Conservation (phyloP, 1,140 invertebrate genomes). For the Pseudobourletiella spinata region DNA sequence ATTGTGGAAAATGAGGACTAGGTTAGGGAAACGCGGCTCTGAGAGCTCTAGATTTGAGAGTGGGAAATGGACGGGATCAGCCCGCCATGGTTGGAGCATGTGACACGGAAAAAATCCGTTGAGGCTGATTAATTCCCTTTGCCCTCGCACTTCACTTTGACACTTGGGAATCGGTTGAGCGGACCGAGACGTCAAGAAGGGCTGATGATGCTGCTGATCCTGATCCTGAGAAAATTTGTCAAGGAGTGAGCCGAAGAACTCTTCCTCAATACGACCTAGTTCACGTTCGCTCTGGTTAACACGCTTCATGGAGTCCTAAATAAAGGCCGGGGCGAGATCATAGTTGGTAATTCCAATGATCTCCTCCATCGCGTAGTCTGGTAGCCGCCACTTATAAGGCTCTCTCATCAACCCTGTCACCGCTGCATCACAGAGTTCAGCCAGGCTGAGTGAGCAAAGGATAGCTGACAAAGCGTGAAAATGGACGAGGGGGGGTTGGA, state of each 20-base stretch:
- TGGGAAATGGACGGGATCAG: too few species aligned
- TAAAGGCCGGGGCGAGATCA: background rate
- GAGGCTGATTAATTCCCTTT: slow-evolving; percentile 15
- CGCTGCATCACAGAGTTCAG: background rate
- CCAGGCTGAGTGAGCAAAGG: background rate
- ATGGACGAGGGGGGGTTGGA: too few species aligned
- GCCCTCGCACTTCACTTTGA: slow-evolving; percentile 1
- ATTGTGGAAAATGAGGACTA: too few species aligned
- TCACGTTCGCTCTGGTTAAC: slow-evolving; percentile 18
- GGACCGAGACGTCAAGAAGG: background rate
- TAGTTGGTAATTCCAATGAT: background rate
- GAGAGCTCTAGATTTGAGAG: background rate
- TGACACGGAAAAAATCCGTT: too few species aligned
- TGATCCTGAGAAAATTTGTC: slow-evolving; percentile 8
- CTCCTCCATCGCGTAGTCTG: too few species aligned
- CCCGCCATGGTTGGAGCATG: too few species aligned
- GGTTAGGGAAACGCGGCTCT: too few species aligned
- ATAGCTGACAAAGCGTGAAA: too few species aligned
- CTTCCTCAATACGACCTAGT: slow-evolving; percentile 9
- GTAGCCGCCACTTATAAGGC: too few species aligned
- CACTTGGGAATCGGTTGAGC: background rate
- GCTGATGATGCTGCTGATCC: too few species aligned
- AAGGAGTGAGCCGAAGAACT: background rate
- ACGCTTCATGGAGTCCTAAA: slow-evolving; percentile 11
- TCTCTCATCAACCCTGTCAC: background rate